Percentiles rank a stretch among this genome's conserved stretches.
These are phyloP conservation scores for Microcebus tavaratra DNA, from an alignment of 2,113 vertebrate species.

Conservation along the genomic window DNA sequence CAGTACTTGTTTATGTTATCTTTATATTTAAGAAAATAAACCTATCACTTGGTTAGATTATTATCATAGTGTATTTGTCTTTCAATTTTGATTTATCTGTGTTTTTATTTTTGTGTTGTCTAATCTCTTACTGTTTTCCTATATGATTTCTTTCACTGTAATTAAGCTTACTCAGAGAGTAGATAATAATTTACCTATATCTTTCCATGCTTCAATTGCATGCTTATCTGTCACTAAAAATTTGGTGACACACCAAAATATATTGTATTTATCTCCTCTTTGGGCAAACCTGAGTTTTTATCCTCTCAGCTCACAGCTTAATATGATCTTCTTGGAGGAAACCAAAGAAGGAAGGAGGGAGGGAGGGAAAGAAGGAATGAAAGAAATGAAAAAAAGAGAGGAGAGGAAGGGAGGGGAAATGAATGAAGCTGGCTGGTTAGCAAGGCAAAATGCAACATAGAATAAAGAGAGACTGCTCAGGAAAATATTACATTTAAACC, in stretches of 20 bases:
- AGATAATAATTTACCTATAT: neutral
- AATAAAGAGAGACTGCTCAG: neutral
- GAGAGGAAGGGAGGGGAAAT: neutral
- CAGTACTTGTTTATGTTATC: neutral
- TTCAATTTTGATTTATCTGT: neutral
- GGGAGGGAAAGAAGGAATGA: neutral
- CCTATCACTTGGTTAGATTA: neutral
- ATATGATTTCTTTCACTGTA: neutral
- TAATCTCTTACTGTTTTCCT: neutral
- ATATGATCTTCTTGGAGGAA: neutral
- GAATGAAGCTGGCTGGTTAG: neutral
- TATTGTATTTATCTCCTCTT: neutral
- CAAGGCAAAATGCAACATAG: neutral
- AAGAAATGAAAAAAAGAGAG: neutral
- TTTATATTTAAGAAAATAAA: neutral
- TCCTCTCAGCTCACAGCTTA: neutral
- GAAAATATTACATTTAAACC: slow-evolving; percentile 46
- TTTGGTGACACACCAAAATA: neutral
- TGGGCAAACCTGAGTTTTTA: neutral
- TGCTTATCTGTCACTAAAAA: neutral
- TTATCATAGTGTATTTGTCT: neutral
- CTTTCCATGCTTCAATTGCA: neutral
- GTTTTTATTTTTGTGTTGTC: neutral
- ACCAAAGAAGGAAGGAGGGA: neutral
- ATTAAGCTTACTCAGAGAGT: neutral